These are phyloP conservation scores for Crotalus viridis DNA, from an alignment of 2,113 vertebrate genomes.

Conservation along the genomic window DNA sequence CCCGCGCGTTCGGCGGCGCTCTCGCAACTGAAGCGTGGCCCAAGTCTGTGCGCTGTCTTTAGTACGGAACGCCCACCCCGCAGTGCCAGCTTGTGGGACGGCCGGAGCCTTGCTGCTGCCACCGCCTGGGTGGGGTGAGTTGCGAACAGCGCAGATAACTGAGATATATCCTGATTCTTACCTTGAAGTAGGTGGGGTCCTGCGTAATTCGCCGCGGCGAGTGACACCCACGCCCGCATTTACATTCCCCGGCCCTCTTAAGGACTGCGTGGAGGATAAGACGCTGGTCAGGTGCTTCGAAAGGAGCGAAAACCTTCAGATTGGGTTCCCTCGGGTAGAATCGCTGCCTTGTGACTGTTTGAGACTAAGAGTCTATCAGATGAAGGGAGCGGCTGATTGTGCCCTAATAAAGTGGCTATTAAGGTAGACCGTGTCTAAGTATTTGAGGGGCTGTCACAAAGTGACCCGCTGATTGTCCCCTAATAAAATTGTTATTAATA, in stretches of 20 bases:
- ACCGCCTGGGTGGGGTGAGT: conserved; percentile 17
- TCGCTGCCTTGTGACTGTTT: not conserved
- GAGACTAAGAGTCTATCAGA: not conserved
- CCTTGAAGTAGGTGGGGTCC: not conserved
- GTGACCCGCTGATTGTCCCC: not conserved
- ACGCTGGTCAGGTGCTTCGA: not conserved
- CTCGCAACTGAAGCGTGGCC: not conserved
- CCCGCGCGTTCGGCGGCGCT: not conserved
- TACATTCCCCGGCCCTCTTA: too few relatives aligned
- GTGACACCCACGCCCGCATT: not conserved
- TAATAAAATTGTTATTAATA: not conserved
- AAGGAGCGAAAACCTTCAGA: not conserved
- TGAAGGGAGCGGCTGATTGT: not conserved
- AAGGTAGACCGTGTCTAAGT: not conserved
- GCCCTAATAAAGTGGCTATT: not conserved
- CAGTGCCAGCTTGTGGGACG: not conserved
- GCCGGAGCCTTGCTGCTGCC: not conserved
- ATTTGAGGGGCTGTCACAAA: not conserved
- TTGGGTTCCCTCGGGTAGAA: not conserved
- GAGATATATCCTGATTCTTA: not conserved
- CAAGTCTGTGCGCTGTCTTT: not conserved
- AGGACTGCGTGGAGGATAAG: not conserved
- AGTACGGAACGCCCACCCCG: not conserved
- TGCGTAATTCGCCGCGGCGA: not conserved
- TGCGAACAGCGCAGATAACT: not conserved